Evolutionary conservation across 2,113 vertebrate species (phyloP).

Genomic region (Oreocharis arfaki): DNA sequence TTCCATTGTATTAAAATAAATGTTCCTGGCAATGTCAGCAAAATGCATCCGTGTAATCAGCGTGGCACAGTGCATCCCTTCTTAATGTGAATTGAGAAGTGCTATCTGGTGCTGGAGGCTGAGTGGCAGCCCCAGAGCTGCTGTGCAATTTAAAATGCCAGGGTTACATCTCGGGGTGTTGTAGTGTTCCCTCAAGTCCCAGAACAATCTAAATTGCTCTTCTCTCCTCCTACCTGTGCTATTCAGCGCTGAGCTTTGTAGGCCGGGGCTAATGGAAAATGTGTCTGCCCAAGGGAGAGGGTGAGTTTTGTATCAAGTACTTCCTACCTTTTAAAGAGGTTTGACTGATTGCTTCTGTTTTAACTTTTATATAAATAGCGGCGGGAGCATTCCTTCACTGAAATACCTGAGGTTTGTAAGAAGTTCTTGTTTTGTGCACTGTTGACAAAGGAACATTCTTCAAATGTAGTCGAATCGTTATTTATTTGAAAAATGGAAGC

Average conservation of each 20-base stretch:
- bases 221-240: neutral
- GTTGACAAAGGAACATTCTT: neutral
- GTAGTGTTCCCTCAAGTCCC: neutral
- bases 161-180: neutral
- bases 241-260: neutral
- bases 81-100: neutral
- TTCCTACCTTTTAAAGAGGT: neutral
- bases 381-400: neutral
- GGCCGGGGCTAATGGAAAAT: neutral
- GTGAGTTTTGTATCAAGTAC: neutral
- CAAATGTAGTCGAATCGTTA: fast-evolving
- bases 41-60: neutral
- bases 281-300: neutral
- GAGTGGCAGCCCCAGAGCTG: neutral
- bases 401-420: neutral
- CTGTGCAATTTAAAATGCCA: neutral
- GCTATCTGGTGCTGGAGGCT: neutral
- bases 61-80: neutral
- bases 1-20: neutral
- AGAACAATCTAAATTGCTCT: neutral
- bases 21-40: neutral
- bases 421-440: neutral
- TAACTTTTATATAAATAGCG: neutral
- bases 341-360: neutral
- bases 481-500: neutral